Conservation (phyloP, 2,113 vertebrate species). For the Hypomesus transpacificus region DNA sequence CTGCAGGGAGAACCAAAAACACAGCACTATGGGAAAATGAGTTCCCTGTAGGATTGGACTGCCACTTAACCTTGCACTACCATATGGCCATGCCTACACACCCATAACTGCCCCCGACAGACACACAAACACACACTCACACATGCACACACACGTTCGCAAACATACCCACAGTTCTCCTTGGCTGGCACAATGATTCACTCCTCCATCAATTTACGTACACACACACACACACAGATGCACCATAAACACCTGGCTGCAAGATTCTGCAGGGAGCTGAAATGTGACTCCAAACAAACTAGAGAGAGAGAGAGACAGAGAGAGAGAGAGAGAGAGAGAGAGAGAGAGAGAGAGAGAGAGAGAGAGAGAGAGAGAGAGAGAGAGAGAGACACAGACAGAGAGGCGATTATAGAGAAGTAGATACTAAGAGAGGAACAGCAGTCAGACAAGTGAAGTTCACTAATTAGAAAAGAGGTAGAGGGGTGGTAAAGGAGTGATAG, state of each 20-base stretch:
- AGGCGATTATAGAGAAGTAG: too few species aligned
- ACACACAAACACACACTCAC: background rate
- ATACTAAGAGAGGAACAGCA: too few species aligned
- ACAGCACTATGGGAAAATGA: background rate
- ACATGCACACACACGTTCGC: background rate
- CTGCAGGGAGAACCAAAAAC: background rate
- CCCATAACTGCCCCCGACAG: background rate
- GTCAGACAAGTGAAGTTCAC: too few species aligned
- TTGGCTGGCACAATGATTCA: too few species aligned
- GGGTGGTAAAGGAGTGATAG: too few species aligned
- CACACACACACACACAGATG: too few species aligned
- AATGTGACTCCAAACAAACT: background rate
- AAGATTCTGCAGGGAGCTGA: background rate
- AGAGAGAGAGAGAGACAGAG: background rate
- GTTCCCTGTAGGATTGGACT: background rate
- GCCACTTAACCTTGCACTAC: slow-evolving; percentile 11
- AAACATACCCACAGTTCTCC: background rate
- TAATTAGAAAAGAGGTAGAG: too few species aligned
- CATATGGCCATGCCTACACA: slow-evolving; percentile 6
- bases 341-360: background rate
- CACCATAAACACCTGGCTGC: too few species aligned
- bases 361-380: background rate
- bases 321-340: background rate
- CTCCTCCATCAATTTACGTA: too few species aligned
- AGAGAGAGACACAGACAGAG: background rate